These are phyloP conservation scores for Leuciscus waleckii DNA, from an alignment of 2,797 vertebrate species.

Conservation along the genomic window DNA sequence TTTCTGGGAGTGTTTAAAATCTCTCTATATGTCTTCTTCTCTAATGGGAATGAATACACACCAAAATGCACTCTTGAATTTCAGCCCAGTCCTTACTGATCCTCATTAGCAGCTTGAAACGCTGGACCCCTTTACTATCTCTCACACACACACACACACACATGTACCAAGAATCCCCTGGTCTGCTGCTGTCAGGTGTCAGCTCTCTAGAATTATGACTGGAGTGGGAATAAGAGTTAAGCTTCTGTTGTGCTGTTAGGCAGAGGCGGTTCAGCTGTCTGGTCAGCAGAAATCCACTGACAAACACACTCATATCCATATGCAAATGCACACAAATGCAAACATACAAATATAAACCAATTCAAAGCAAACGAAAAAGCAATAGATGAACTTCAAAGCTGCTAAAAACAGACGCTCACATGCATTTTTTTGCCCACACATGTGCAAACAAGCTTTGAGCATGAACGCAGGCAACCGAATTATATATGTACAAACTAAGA, in stretches of 20 bases:
- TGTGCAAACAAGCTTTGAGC: background rate
- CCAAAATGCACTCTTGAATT: conserved; percentile 15
- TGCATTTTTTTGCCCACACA: background rate
- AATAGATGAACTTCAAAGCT: background rate
- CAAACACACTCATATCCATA: conserved; percentile 20
- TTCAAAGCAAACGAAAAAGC: background rate
- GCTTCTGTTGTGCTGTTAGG: conserved; percentile 62
- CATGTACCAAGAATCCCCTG: conserved; percentile 56
- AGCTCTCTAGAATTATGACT: conserved; percentile 65
- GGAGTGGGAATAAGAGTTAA: conserved; percentile 65
- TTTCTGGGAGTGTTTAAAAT: background rate
- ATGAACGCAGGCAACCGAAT: conserved; percentile 8
- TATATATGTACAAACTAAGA: conserved; percentile 21
- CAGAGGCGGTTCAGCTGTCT: conserved; percentile 67
- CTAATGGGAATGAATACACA: background rate
- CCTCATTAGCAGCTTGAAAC: conserved; percentile 27
- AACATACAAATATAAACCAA: conserved; percentile 65
- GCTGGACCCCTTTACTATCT: conserved; percentile 49
- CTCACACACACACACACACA: conserved; percentile 55
- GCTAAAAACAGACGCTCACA: background rate
- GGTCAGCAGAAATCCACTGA: conserved; percentile 59
- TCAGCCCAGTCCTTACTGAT: background rate
- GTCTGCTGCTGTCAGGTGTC: conserved; percentile 66
- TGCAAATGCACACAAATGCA: conserved; percentile 15
- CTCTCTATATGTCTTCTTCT: conserved; percentile 4